phyloP scores from a whole-genome alignment of 1,140 invertebrate species.

The Pantala flavescens region DNA sequence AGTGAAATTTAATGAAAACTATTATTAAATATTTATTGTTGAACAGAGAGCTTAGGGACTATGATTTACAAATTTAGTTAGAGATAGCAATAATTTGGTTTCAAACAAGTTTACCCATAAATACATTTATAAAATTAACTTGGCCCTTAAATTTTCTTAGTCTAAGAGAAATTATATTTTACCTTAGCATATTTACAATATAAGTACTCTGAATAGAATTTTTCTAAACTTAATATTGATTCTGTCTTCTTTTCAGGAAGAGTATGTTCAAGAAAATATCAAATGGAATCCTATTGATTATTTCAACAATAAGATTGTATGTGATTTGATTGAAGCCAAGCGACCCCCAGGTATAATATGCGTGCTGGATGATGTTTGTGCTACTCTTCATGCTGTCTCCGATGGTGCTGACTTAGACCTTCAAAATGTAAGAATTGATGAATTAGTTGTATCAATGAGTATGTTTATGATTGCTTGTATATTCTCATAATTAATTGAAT shows the following conservation, averaged over 20 bases:
- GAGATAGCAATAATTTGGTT: too few species aligned
- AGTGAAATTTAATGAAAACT: too few species aligned
- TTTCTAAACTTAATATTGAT: too few species aligned
- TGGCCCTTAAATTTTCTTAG: too few species aligned
- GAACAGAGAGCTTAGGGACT: too few species aligned
- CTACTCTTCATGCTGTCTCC: constrained; percentile 59
- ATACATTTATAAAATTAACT: too few species aligned
- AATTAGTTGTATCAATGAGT: neutral
- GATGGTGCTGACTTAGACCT: constrained; percentile 52
- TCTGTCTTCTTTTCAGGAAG: constrained; percentile 47
- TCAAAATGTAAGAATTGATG: constrained; percentile 45
- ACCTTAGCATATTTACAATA: too few species aligned
- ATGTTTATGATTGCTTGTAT: neutral
- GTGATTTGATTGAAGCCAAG: constrained; percentile 55
- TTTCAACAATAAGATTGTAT: constrained; percentile 65
- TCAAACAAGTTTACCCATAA: too few species aligned
- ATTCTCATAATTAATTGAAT: neutral
- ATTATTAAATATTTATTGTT: too few species aligned
- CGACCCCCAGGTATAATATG: constrained; percentile 51
- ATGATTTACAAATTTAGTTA: too few species aligned
- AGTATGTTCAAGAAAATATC: constrained; percentile 61
- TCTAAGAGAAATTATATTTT: too few species aligned
- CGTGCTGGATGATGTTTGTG: constrained; percentile 63
- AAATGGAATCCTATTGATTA: constrained; percentile 65
- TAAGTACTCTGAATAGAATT: too few species aligned